A percentile compares a stretch with the other conserved stretches of the same genome.
These are phyloP conservation scores for Stramonita haemastoma DNA, from an alignment of 2,888 invertebrate genomes.

Conservation along the genomic window DNA sequence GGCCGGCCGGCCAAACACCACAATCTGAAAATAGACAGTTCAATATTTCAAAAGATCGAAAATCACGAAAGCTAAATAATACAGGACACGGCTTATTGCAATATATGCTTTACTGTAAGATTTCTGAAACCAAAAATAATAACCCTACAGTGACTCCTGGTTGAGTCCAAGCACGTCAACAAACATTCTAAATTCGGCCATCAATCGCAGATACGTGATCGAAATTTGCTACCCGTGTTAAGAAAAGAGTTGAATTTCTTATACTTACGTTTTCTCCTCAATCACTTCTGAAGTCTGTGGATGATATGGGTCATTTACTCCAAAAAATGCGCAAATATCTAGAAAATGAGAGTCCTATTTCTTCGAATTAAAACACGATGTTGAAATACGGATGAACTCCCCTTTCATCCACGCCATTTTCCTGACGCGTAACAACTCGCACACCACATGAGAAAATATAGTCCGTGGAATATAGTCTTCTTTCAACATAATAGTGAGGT, in stretches of 20 bases:
- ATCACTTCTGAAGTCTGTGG: not conserved
- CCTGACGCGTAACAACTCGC: slow-evolving; percentile 37
- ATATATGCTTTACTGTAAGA: not conserved
- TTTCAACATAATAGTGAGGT: not conserved
- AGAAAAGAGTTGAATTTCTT: not conserved
- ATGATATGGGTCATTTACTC: not conserved
- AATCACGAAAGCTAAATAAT: not conserved
- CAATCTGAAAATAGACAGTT: not conserved
- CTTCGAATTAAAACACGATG: slow-evolving; percentile 28
- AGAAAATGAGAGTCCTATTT: slow-evolving; percentile 11
- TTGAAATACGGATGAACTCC: slow-evolving; percentile 52
- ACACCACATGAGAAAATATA: slow-evolving; percentile 39
- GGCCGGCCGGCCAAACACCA: slow-evolving; percentile 31
- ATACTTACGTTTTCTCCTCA: slow-evolving; percentile 6
- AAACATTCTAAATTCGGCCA: slow-evolving; percentile 3
- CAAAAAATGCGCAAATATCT: not conserved
- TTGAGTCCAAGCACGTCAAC: slow-evolving; percentile 30
- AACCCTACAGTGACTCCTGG: not conserved
- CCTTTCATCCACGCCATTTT: slow-evolving; percentile 54
- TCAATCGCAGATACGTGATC: slow-evolving; percentile 36
- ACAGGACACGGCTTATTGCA: not conserved
- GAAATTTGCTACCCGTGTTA: slow-evolving; percentile 2
- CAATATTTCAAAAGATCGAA: not conserved
- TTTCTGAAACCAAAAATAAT: not conserved
- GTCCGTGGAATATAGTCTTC: not conserved